These are phyloP conservation scores for Gila orcuttii DNA, from an alignment of 2,113 vertebrate genomes.

Conservation along the genomic window DNA sequence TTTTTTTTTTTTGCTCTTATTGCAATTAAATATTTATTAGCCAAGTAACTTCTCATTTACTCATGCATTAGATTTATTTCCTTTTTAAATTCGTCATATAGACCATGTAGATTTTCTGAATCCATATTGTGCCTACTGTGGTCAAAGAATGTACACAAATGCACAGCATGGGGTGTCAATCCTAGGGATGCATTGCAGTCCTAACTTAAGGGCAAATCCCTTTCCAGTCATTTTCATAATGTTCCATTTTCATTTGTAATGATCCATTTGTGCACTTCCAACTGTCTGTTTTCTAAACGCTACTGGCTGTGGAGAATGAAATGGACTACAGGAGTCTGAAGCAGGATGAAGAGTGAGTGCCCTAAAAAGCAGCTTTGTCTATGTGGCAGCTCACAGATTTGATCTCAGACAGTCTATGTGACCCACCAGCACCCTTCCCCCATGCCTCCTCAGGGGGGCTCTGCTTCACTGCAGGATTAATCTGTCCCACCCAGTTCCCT, in stretches of 20 bases:
- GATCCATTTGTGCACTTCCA: not conserved
- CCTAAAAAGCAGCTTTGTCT: slow-evolving; percentile 36
- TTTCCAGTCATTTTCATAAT: not conserved
- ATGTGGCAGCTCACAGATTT: slow-evolving; percentile 1
- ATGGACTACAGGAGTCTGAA: not conserved
- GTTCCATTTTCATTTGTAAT: not conserved
- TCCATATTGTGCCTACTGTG: not conserved
- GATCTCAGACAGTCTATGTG: slow-evolving; percentile 10
- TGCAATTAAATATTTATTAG: not conserved
- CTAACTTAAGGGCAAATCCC: not conserved
- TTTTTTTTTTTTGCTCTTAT: not conserved
- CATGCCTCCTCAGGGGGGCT: slow-evolving; percentile 25
- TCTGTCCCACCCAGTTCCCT: not conserved
- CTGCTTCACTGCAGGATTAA: not conserved
- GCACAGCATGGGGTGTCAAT: not conserved
- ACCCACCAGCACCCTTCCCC: slow-evolving; percentile 34
- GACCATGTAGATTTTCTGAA: not conserved
- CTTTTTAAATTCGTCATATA: not conserved
- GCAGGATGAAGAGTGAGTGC: not conserved
- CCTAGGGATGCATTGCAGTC: not conserved
- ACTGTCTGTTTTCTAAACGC: not conserved
- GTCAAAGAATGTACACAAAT: not conserved
- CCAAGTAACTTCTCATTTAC: not conserved
- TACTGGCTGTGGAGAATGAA: not conserved
- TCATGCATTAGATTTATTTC: not conserved